These are phyloP conservation scores for Aleiodes alternator DNA, from an alignment of 2,888 invertebrate genomes.

Conservation along the genomic window DNA sequence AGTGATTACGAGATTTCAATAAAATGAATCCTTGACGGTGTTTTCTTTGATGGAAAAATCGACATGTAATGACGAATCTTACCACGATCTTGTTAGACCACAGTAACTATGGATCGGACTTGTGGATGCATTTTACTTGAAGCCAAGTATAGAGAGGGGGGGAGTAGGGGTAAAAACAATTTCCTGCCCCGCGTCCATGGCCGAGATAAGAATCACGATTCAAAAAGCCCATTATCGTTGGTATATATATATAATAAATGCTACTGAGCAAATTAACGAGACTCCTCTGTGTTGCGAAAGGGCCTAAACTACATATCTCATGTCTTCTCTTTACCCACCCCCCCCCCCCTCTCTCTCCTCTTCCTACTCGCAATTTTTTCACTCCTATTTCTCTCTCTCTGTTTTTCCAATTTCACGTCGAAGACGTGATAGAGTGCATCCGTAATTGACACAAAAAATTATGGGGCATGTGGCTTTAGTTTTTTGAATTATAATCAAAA, in stretches of 20 bases:
- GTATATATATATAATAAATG: slow-evolving; percentile 17
- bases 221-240: slow-evolving; percentile 22
- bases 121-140: too few relatives aligned
- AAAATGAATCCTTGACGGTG: background rate
- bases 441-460: slow-evolving; percentile 25
- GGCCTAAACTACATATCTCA: slow-evolving; percentile 6
- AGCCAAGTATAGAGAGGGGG: too few relatives aligned
- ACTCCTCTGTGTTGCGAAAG: slow-evolving; percentile 28
- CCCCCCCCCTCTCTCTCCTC: too few relatives aligned
- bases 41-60: slow-evolving; percentile 8
- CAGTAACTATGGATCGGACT: background rate
- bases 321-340: background rate
- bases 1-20: slow-evolving; percentile 1
- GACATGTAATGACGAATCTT: slow-evolving; percentile 1
- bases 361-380: background rate
- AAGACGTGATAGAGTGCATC: slow-evolving; percentile 11
- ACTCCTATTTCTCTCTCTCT: background rate
- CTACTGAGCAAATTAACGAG: slow-evolving; percentile 29
- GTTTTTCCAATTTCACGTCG: slow-evolving; percentile 15
- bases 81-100: slow-evolving; percentile 21
- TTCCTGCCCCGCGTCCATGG: slow-evolving; percentile 36
- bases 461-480: background rate
- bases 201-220: slow-evolving; percentile 36
- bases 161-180: slow-evolving; percentile 21
- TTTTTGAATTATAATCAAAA: slow-evolving; percentile 8